Evolutionary conservation across 1,140 invertebrate species (phyloP), one percentile per base, ranked within the genome.

Genomic region (Gryllus bimaculatus): DNA sequence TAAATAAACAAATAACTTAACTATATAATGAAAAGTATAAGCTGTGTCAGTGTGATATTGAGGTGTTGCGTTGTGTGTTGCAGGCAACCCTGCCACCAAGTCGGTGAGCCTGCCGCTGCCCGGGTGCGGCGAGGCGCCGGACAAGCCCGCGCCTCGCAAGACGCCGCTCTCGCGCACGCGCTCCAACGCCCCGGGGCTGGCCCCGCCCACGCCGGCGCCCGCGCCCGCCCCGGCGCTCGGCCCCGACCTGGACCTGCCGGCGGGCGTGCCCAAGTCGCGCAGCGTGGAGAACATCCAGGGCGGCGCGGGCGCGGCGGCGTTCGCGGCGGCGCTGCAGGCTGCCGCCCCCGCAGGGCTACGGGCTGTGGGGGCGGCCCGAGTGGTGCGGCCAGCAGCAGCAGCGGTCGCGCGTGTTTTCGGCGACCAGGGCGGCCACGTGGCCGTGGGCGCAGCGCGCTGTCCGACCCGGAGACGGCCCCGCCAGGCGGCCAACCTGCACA

Each of bases 401-500:
- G 10, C 54, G 54, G 2, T 66, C 54, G 12, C 48, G 75, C 6
- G 79, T 66, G 10, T 77, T n/a, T n/a, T 75, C 75, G 66, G 74
- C 20, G 75, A 83, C 77, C 78, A 79, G 74, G 82, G 84, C 78
- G 84, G 85, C 7, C 86, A 87, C 80, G 81, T 88, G 0, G 79
- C 84, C 47, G 81, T 88, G 21, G n/a, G 85, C 85, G 10, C 86
- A 87, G 78, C 39, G 82, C 82, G 47, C 78, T 78, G 8, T 81
- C 84, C 76, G 85, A n/a, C n/a, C n/a, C n/a, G n/a, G n/a, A n/a
- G n/a, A n/a, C n/a, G n/a, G n/a, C n/a, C n/a, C n/a, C n/a, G n/a
- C n/a, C n/a, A 78, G 18, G 47, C 47, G 73, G 87, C 87, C 8
- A 95, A 94, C 83, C 88, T 92, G 74, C 94, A 96, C 83, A n/a